Conservation (phyloP, 2,888 invertebrate species). For the Mycalesis mineus region DNA sequence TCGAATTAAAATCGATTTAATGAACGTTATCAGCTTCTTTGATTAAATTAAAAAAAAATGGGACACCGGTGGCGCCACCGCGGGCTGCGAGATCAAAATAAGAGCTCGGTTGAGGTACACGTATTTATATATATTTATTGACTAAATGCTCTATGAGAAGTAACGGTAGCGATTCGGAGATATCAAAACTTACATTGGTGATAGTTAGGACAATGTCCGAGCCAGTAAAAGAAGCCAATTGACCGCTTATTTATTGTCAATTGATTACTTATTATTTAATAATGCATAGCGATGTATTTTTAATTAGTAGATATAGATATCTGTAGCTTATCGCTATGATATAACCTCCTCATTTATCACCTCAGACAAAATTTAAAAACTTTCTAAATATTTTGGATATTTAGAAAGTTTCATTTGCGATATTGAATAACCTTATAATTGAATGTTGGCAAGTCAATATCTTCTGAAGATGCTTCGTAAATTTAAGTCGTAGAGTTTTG, state of each 20-base stretch:
- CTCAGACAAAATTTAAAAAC: too few relatives aligned
- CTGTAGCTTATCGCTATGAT: too few relatives aligned
- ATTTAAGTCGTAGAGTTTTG: too few relatives aligned
- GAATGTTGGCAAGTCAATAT: too few relatives aligned
- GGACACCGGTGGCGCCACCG: constrained; percentile 1
- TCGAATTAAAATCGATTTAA: constrained; percentile 1
- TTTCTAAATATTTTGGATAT: too few relatives aligned
- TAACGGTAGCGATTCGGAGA: constrained; percentile 42
- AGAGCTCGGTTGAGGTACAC: constrained; percentile 6
- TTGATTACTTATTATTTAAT: neutral
- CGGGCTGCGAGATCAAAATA: constrained; percentile 4
- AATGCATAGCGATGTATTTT: neutral
- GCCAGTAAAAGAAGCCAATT: neutral
- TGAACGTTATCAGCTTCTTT: constrained; percentile 1
- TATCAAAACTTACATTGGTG: neutral
- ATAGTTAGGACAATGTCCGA: neutral
- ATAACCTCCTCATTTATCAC: too few relatives aligned
- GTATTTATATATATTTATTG: constrained; percentile 41
- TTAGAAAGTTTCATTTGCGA: too few relatives aligned
- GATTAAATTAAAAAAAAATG: neutral
- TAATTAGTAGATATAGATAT: too few relatives aligned
- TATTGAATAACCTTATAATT: too few relatives aligned
- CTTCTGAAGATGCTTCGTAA: too few relatives aligned
- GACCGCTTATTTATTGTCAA: neutral
- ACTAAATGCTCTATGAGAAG: constrained; percentile 39